phyloP scores from a whole-genome alignment of 2,888 invertebrate genomes.

The Fabriciana adippe region DNA sequence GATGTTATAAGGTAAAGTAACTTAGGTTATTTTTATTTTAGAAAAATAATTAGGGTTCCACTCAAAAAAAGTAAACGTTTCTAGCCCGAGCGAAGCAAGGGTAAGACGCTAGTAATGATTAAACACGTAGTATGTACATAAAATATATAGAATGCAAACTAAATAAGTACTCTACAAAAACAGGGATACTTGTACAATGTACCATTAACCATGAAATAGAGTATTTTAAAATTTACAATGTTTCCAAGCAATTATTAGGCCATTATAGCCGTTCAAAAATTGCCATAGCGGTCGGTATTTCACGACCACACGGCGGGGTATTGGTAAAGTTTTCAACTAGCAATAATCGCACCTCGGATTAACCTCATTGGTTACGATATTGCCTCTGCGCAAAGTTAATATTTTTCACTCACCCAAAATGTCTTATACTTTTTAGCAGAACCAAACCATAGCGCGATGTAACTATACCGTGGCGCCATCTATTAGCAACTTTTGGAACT shows the following conservation, averaged over 20 bases:
- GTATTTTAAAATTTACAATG: too few species aligned
- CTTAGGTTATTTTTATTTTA: too few species aligned
- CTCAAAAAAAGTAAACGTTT: too few species aligned
- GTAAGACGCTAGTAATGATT: too few species aligned
- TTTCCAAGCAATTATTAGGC: conserved; percentile 55
- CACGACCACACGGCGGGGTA: conserved; percentile 94
- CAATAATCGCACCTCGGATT: conserved; percentile 94
- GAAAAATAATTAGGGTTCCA: too few species aligned
- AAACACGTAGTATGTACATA: too few species aligned
- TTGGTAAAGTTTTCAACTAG: conserved; percentile 97
- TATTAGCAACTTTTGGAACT: conserved; percentile 40
- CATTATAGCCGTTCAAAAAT: conserved; percentile 89
- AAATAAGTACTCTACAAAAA: too few species aligned
- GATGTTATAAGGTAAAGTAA: too few species aligned
- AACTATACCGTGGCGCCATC: conserved; percentile 57
- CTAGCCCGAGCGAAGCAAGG: too few species aligned
- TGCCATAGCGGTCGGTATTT: conserved; percentile 93
- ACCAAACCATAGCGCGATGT: conserved; percentile 55
- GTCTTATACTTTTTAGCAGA: conserved; percentile 8
- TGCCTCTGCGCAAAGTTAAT: conserved; percentile 94
- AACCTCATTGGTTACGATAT: conserved; percentile 94
- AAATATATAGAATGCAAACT: too few species aligned
- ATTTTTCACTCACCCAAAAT: conserved; percentile 88
- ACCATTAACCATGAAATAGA: too few species aligned
- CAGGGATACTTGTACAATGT: too few species aligned